phyloP scores from a whole-genome alignment of 2,113 vertebrate species.

The Monarcha castaneiventris region DNA sequence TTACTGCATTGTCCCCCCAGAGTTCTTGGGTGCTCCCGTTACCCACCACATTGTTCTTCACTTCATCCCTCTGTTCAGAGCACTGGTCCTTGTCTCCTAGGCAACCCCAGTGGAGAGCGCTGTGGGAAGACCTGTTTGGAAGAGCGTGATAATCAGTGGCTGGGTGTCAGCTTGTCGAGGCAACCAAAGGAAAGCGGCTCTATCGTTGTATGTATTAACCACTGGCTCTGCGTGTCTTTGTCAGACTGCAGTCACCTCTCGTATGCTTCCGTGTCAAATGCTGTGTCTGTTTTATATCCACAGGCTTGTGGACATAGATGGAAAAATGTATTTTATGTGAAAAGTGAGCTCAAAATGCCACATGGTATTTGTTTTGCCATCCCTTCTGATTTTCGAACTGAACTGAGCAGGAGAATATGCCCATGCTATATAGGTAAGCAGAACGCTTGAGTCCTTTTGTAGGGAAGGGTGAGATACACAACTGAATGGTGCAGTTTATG shows the following conservation, averaged over 20 bases:
- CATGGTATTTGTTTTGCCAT: slow-evolving; percentile 86
- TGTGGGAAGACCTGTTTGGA: slow-evolving; percentile 89
- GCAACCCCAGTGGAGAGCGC: slow-evolving; percentile 51
- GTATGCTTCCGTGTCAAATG: not conserved
- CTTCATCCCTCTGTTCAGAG: not conserved
- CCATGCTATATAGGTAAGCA: slow-evolving; percentile 89
- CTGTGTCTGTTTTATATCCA: slow-evolving; percentile 25
- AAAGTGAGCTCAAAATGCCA: slow-evolving; percentile 83
- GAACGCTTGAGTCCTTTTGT: not conserved
- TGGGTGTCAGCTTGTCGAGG: slow-evolving; percentile 92
- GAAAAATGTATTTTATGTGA: slow-evolving; percentile 89
- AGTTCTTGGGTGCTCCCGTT: not conserved
- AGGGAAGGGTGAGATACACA: not conserved
- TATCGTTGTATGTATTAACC: slow-evolving; percentile 80
- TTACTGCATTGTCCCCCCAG: not conserved
- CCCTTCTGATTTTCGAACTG: slow-evolving; percentile 74
- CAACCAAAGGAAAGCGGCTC: slow-evolving; percentile 82
- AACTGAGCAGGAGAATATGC: slow-evolving; percentile 71
- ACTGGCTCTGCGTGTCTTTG: not conserved
- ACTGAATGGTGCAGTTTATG: not conserved
- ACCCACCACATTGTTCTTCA: not conserved
- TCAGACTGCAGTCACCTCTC: not conserved
- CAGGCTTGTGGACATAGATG: slow-evolving; percentile 92
- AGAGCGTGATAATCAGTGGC: slow-evolving; percentile 92
- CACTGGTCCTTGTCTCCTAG: slow-evolving; percentile 64